Evolutionary conservation across 64 coral and sea anemone species (phyloP).

Genomic region (Montipora sp.): DNA sequence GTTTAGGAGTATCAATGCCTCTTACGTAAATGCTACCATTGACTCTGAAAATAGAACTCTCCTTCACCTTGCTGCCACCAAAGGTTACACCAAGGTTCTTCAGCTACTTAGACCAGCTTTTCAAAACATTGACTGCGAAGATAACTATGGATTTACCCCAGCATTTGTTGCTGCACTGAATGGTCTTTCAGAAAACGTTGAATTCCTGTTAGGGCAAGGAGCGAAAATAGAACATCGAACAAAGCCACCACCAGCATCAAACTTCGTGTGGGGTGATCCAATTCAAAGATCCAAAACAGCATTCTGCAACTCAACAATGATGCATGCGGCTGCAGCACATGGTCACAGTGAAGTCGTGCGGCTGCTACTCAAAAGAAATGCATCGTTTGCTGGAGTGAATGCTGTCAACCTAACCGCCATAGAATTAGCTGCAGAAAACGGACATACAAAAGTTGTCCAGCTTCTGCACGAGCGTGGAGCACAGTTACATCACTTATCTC

Average conservation of each 20-base stretch:
- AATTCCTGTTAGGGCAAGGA: conserved; percentile 11
- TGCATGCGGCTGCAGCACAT: conserved; percentile 28
- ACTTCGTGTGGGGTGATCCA: neutral
- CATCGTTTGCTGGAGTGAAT: neutral
- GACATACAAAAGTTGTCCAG: conserved; percentile 23
- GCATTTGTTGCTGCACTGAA: conserved; percentile 32
- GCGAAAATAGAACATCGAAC: conserved; percentile 41
- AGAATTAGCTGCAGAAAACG: conserved; percentile 31
- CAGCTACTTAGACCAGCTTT: conserved; percentile 52
- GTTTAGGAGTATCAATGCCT: conserved; percentile 31
- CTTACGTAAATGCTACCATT: conserved; percentile 19
- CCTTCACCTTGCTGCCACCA: conserved; percentile 62
- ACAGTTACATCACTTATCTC: neutral
- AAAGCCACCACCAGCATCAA: neutral
- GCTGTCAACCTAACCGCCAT: conserved; percentile 33
- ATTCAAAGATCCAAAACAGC: conserved; percentile 7
- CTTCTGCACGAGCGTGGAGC: conserved; percentile 14
- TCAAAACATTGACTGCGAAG: conserved; percentile 56
- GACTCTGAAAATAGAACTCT: conserved; percentile 49
- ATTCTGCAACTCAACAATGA: conserved; percentile 33
- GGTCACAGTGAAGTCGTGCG: conserved; percentile 27
- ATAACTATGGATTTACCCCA: conserved; percentile 68
- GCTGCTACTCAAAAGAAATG: neutral
- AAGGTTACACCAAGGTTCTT: neutral
- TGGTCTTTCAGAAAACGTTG: conserved; percentile 41